Evolutionary conservation across 1,140 invertebrate species (phyloP).

Genomic region (Achatina immaculata): DNA sequence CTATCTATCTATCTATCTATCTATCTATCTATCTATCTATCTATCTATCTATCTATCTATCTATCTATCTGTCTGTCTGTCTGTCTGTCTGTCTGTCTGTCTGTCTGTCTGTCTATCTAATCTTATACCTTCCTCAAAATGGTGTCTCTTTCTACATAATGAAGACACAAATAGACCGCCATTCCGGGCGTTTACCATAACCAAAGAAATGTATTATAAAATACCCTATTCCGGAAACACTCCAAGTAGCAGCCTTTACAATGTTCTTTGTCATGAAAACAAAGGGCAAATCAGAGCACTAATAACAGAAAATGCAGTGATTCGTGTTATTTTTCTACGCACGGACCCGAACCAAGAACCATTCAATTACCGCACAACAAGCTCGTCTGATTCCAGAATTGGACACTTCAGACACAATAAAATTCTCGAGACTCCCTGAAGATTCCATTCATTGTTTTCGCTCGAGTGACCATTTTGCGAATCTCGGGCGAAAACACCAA

Average conservation of each 20-base stretch:
- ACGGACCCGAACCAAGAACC: conserved; percentile 33
- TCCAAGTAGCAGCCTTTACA: neutral
- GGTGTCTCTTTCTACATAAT: too few relatives aligned
- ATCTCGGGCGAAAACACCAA: conserved; percentile 21
- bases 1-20: neutral
- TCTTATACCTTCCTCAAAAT: too few relatives aligned
- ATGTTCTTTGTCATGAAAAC: conserved; percentile 20
- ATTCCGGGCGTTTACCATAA: neutral
- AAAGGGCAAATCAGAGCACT: neutral
- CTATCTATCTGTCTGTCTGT: too few relatives aligned
- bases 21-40: too few relatives aligned
- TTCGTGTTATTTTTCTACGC: conserved; percentile 29
- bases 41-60: too few relatives aligned
- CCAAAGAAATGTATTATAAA: neutral
- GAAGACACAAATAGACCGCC: neutral
- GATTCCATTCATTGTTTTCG: conserved; percentile 37
- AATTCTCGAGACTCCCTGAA: conserved; percentile 33
- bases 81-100: too few relatives aligned
- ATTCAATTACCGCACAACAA: conserved; percentile 34
- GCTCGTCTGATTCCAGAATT: conserved; percentile 26
- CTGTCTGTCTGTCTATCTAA: too few relatives aligned
- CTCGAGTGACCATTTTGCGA: conserved; percentile 23
- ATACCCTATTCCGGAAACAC: neutral
- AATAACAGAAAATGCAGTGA: conserved; percentile 28
- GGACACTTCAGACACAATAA: conserved; percentile 36